These are phyloP conservation scores for Takifugu rubripes DNA, from an alignment of 2,797 vertebrate genomes.

Conservation along the genomic window DNA sequence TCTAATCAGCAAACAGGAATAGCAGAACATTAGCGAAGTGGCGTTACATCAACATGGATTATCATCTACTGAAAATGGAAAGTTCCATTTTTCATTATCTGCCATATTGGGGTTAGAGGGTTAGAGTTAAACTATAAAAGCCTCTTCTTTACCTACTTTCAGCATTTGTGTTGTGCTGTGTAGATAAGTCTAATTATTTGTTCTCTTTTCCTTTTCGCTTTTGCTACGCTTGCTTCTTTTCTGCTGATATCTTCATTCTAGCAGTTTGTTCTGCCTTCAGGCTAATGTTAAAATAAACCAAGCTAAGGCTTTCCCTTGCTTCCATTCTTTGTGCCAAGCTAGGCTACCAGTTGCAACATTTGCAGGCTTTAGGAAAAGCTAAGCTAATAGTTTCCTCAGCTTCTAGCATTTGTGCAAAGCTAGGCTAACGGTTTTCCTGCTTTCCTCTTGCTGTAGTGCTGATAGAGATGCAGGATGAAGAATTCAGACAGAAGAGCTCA, in stretches of 20 bases:
- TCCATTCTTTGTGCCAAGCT: constrained; percentile 3
- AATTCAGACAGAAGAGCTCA: constrained; percentile 81
- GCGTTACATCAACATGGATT: too few species aligned
- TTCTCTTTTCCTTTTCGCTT: background rate
- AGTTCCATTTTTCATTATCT: too few species aligned
- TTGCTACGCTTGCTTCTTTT: background rate
- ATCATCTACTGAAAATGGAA: too few species aligned
- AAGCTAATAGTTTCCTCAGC: constrained; percentile 45
- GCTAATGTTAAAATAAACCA: background rate
- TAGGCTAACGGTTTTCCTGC: constrained; percentile 44
- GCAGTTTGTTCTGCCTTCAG: background rate
- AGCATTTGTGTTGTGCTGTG: background rate
- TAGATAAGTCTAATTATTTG: background rate
- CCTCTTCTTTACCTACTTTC: background rate
- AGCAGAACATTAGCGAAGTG: too few species aligned
- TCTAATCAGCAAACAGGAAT: too few species aligned
- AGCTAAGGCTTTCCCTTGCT: background rate
- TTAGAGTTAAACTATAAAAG: too few species aligned
- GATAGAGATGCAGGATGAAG: constrained; percentile 85
- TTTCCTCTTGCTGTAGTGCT: constrained; percentile 70
- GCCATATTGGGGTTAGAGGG: too few species aligned
- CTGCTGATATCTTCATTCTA: background rate
- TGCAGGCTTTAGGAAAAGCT: background rate
- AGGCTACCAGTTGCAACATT: background rate
- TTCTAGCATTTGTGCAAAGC: background rate